A percentile compares a stretch with the other conserved stretches of the same genome.
Conservation (phyloP, 2,113 vertebrate genomes). For the Empidonax traillii region DNA sequence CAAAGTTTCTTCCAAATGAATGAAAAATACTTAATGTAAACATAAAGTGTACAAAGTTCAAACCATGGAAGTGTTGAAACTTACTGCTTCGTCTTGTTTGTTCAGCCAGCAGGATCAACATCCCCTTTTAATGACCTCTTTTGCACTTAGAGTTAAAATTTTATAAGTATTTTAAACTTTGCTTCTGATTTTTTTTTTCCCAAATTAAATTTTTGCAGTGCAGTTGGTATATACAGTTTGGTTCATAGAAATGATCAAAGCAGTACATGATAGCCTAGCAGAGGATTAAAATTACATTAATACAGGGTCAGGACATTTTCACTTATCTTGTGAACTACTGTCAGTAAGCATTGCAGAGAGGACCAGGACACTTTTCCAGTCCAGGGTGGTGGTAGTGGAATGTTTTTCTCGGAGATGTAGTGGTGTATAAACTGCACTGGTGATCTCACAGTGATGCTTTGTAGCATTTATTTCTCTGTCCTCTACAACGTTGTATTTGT, state of each 20-base stretch:
- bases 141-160: neutral
- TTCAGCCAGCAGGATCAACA: neutral
- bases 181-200: neutral
- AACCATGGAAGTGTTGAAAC: neutral
- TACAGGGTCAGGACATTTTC: neutral
- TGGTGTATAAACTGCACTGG: neutral
- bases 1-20: neutral
- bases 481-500: neutral
- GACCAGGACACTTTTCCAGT: neutral
- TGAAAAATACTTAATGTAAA: neutral
- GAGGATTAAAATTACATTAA: neutral
- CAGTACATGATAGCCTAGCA: neutral
- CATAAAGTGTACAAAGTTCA: neutral
- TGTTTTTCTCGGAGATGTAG: neutral
- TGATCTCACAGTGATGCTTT: neutral
- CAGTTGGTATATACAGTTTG: neutral
- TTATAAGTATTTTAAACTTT: neutral
- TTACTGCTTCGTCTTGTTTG: neutral
- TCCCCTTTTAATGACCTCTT: neutral
- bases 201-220: neutral
- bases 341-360: neutral
- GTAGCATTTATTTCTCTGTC: neutral
- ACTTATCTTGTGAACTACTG: neutral
- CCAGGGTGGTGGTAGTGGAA: neutral
- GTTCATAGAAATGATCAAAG: neutral